Base-by-base conservation (phyloP, 2,888 invertebrate species). In the Ophonus ardosiacus region DNA sequence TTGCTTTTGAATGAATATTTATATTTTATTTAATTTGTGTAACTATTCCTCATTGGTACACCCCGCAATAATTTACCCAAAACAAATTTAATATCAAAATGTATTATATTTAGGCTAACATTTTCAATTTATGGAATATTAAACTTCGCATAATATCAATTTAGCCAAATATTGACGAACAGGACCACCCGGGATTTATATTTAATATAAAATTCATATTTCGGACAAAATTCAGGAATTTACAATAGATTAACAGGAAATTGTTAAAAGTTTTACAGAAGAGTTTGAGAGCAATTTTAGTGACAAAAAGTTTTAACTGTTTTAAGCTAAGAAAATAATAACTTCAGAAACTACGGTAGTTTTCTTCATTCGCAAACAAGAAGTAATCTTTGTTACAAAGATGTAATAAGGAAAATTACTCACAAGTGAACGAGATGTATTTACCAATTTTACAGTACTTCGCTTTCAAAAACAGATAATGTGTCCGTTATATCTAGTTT, bases 361-460 rank as follows among this genome's bases (percentile, higher is more conserved):
- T 59, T 63, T 21, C 13, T 24, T 63, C 63, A 63, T 63, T 63
- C 24, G 21, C 59, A 63, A 63, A 63, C 24, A 63, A 63, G 63
- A 63, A 63, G 24, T 51, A 51, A 51, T 51, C 63, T 63, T 63
- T 63, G 63, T 63, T 63, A 13, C 8, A 21, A 21, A 24, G 21
- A 21, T 24, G 63, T 24, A 61, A 61, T 61, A 21, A 63, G 63
- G 24, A 18, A 18, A 63, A 63, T 63, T 63, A 24, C 63, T 21
- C 13, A 21, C 21, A 6, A 63, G 21, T 63, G 6, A 6, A 61
- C 8, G 18, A 24, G 13, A 63, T 24, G 24, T 24, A 63, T 13
- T 63, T 63, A 24, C 24, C 24, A 63, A 24, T 18, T 63, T 63
- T 18, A 21, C 13, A 63, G 0, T 63, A 63, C 1, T 13, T 21